Evolutionary conservation across 53 echinoderm and acorn worm species (phyloP), one percentile per base, ranked within the genome.

Genomic region (Henricia sp.): DNA sequence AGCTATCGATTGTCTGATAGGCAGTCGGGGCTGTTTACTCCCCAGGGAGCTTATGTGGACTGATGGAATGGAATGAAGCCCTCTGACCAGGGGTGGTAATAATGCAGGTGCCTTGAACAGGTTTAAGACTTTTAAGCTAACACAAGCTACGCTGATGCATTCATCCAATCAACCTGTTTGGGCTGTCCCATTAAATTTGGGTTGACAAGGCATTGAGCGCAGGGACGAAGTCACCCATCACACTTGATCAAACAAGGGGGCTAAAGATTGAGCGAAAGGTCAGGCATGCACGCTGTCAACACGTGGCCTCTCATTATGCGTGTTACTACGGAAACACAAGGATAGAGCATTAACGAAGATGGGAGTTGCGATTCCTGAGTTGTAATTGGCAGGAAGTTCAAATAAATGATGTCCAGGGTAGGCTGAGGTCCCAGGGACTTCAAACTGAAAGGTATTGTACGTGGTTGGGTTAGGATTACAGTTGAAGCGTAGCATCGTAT

Each of bases 341-440:
- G 77, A 77, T 29, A 64, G 59, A 58, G 60, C 16, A 40, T 59
- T 77, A 39, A 77, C 38, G 43, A 80, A 30, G 80, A 80, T 80
- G 35, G 46, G 70, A 64, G 80, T 80, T 63, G 39, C 46, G 40
- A 80, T 80, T 80, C 80, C 65, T 64, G 48, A 32, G 63, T 64
- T 46, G 32, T 63, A 80, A 80, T 64, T 65, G 80, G 80, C 80
- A 80, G 80, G 80, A 80, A 64, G 80, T 80, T 62, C 80, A 62
- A 30, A 78, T 75, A 55, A n/a, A 75, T 55, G 78, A 48, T 50
- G 48, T 48, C 80, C 80, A 80, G 80, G 80, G 80, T 57, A 44
- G 25, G 16, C 46, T 46, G 33, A 34, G 53, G 30, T 8, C 64
- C 63, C 80, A 44, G 2, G 80, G 59, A 37, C 27, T 40, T 41